Evolutionary conservation across 2,797 vertebrate genomes (phyloP), one percentile per base, ranked within the genome.

Genomic region (Podargus strigoides): DNA sequence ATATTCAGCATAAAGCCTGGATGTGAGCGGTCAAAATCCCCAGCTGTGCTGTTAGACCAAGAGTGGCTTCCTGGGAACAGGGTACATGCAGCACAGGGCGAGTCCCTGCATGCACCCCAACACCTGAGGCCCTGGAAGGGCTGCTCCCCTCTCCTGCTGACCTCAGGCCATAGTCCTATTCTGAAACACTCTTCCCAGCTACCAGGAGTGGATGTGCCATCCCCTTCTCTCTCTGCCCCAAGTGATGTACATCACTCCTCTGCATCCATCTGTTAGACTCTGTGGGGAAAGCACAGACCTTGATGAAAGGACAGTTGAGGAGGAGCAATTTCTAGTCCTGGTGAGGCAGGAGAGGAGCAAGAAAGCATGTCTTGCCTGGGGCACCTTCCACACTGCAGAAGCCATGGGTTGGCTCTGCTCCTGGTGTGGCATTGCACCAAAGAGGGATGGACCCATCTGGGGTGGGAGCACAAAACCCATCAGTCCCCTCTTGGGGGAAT

Each of bases 351-450:
- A 69, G 28, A 4, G 20, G 16, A 64, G 12, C 16, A 47, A 47
- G n/a, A 28, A 63, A 55, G 17, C 0, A 1, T 2, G 10, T 42
- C 34, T 66, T 76, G 11, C 39, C 17, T 58, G n/a, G 8, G 32
- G 16, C 3, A 53, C 30, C n/a, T 30, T 70, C 16, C 49, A 22
- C 8, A 5, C 20, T 10, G 19, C 75, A 36, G 64, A 58, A 85
- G 23, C 21, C 28, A 8, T 3, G 21, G 37, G 6, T 76, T 53
- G 22, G 14, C 55, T 79, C 37, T 59, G 39, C 30, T 69, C 14
- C 30, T 32, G 26, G n/a, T 37, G 16, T 55, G 49, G 41, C 0
- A 1, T 14, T 46, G 84, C 34, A 42, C 28, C 0, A 0, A 46
- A 50, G 64, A 76, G 52, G 27, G 44, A 50, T 59, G 41, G 41